Evolutionary conservation across 2,113 vertebrate species (phyloP).

Genomic region (Mesembrinibis cayennensis): DNA sequence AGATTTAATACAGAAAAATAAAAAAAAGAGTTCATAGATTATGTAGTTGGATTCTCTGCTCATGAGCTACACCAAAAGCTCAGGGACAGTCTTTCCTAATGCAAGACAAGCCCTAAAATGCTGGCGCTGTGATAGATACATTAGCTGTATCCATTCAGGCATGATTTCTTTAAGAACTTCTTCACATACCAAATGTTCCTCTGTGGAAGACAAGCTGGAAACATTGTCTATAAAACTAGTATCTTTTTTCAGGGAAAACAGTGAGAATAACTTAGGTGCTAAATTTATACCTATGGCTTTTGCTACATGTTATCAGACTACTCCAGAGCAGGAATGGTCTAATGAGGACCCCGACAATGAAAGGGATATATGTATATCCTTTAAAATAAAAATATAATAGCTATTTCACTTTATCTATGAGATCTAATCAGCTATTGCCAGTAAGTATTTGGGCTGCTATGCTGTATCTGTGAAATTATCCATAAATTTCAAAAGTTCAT

Average conservation of each 20-base stretch:
- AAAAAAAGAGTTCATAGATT: neutral
- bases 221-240: neutral
- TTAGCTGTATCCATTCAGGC: neutral
- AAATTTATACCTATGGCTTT: neutral
- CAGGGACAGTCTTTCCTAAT: neutral
- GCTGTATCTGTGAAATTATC: slow-evolving; percentile 1
- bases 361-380: neutral
- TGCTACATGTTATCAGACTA: neutral
- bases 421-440: neutral
- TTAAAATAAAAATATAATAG: neutral
- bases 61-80: neutral
- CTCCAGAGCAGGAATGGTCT: neutral
- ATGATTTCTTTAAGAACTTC: neutral
- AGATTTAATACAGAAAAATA: neutral
- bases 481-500: slow-evolving; percentile 9
- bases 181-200: neutral
- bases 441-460: neutral
- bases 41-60: neutral
- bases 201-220: neutral
- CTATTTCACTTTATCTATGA: neutral
- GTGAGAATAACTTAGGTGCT: neutral
- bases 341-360: neutral
- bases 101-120: neutral
- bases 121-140: neutral
- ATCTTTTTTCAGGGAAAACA: neutral